A percentile compares a stretch with the other conserved stretches of the same genome.
Evolutionary conservation across 2,888 invertebrate species (phyloP).

Genomic region (Agrochola circellaris): DNA sequence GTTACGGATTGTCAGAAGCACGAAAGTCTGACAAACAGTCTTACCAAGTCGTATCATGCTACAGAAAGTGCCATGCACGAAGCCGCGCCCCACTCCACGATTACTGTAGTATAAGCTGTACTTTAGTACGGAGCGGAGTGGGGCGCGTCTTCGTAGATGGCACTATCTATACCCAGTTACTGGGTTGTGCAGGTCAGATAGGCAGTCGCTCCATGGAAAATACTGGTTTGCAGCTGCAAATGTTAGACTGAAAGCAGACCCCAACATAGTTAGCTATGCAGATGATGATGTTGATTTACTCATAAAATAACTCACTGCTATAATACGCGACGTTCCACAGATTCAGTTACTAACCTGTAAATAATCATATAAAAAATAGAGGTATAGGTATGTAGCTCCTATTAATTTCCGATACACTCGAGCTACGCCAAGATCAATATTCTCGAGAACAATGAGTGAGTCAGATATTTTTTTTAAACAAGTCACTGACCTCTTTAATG

Average conservation of each 20-base stretch:
- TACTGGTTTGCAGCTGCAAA: not conserved
- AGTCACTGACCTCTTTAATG: constrained; percentile 46
- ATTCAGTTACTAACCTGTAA: not conserved
- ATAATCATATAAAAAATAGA: not conserved
- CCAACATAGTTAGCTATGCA: not conserved
- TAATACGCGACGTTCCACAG: not conserved
- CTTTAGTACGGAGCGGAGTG: too few species aligned
- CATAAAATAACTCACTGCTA: not conserved
- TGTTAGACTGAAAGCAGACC: not conserved
- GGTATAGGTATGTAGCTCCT: not conserved
- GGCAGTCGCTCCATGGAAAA: not conserved
- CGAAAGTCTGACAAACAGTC: not conserved
- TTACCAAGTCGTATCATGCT: not conserved
- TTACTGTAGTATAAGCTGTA: too few species aligned
- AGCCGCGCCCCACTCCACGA: too few species aligned
- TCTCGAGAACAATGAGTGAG: constrained; percentile 53
- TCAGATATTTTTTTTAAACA: constrained; percentile 38
- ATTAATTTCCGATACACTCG: constrained; percentile 14
- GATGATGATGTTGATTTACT: not conserved
- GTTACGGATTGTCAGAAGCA: not conserved
- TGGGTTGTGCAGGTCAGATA: not conserved
- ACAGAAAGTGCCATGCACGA: not conserved
- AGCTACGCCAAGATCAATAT: constrained; percentile 46
- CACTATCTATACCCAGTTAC: not conserved
- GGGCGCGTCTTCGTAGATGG: too few species aligned